Percentiles rank a stretch among this genome's conserved stretches.
These are phyloP conservation scores for Phymatocera aterrima DNA, from an alignment of 2,888 invertebrate species.

Conservation along the genomic window DNA sequence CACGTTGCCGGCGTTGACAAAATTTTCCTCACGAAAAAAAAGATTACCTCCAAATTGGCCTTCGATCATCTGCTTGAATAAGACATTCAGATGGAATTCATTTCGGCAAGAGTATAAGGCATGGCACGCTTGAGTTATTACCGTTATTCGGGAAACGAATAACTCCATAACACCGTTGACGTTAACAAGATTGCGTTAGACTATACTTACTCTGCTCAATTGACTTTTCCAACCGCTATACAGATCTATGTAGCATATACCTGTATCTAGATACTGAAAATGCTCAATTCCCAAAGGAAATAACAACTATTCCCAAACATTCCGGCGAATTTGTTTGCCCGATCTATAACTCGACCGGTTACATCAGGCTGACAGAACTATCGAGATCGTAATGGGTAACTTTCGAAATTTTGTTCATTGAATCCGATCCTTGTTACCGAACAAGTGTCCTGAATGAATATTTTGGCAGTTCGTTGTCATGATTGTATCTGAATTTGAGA, in stretches of 20 bases:
- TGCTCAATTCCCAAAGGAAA: too few species aligned
- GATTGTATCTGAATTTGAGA: too few species aligned
- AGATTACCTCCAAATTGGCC: constrained; percentile 25
- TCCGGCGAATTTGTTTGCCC: too few species aligned
- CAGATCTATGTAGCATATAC: not conserved
- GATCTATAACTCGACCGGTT: too few species aligned
- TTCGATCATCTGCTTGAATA: constrained; percentile 32
- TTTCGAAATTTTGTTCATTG: too few species aligned
- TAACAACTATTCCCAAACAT: too few species aligned
- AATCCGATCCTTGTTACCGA: too few species aligned
- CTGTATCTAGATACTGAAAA: not conserved
- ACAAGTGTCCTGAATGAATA: too few species aligned
- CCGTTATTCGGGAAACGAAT: constrained; percentile 18
- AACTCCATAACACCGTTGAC: not conserved
- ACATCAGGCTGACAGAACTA: too few species aligned
- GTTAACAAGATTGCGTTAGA: constrained; percentile 19
- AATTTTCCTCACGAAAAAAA: not conserved
- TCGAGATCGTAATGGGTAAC: too few species aligned
- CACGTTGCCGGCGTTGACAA: not conserved
- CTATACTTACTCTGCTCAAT: constrained; percentile 10
- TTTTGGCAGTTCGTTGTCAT: too few species aligned
- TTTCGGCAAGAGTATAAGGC: constrained; percentile 19
- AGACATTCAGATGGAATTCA: constrained; percentile 7
- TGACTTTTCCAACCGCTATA: not conserved
- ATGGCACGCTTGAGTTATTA: constrained; percentile 13